Evolutionary conservation across 2,113 vertebrate species (phyloP).

Genomic region (Phodopus roborovskii): DNA sequence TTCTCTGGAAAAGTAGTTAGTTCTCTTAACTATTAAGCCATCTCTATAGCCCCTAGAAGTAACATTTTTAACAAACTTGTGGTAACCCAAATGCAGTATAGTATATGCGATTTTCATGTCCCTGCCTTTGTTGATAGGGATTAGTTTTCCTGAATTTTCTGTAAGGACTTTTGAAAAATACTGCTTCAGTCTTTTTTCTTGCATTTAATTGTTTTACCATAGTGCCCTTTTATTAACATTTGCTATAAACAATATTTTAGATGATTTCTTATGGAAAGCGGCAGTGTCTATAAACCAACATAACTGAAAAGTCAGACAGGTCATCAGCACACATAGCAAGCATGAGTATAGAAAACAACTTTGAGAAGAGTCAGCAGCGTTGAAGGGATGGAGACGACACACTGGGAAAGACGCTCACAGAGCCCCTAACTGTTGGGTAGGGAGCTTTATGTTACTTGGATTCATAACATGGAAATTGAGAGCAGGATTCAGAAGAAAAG

Average conservation of each 20-base stretch:
- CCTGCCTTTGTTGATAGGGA: background rate
- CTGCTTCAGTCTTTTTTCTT: background rate
- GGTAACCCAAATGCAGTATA: background rate
- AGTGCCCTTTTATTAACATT: conserved; percentile 2
- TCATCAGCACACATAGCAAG: background rate
- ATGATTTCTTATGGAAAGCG: background rate
- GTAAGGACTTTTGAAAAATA: background rate
- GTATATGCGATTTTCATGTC: background rate
- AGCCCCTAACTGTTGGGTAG: background rate
- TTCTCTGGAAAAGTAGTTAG: background rate
- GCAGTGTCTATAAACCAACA: background rate
- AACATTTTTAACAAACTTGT: background rate
- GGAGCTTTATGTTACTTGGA: background rate
- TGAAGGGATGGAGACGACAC: background rate
- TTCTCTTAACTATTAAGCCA: background rate
- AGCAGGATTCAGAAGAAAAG: background rate
- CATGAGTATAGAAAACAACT: background rate
- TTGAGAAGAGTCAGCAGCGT: too few relatives aligned
- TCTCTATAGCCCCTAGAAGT: background rate
- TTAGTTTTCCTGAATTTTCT: background rate
- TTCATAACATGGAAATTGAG: background rate
- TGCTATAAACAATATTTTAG: background rate
- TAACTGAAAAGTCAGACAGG: background rate
- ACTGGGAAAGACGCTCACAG: background rate
- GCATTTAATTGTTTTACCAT: background rate